phyloP scores from a whole-genome alignment of 1,140 invertebrate species.

The Brachionus plicatilis region DNA sequence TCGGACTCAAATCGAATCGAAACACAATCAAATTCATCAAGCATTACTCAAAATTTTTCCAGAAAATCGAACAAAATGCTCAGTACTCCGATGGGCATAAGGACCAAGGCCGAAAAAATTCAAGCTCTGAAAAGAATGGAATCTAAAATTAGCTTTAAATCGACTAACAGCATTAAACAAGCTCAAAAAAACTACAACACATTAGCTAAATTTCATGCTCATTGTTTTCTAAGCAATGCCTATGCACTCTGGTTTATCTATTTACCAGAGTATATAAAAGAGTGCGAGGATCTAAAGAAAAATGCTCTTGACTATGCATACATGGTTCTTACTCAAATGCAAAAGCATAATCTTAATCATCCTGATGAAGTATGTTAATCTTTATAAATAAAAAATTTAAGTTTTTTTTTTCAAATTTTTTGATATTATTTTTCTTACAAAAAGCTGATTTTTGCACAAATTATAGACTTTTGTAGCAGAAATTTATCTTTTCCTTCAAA shows the following conservation, averaged over 20 bases:
- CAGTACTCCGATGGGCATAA: constrained; percentile 15
- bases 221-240: constrained; percentile 58
- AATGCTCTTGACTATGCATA: constrained; percentile 76
- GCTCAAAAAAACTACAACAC: constrained; percentile 7
- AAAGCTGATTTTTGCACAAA: too few species aligned
- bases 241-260: constrained; percentile 93
- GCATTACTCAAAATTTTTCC: neutral
- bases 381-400: neutral
- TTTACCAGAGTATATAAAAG: constrained; percentile 70
- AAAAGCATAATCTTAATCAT: constrained; percentile 69
- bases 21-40: constrained; percentile 32
- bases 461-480: too few species aligned
- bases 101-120: constrained; percentile 24
- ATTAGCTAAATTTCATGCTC: constrained; percentile 41
- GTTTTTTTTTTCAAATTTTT: too few species aligned
- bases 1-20: constrained; percentile 16
- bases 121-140: neutral
- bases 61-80: neutral
- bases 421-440: too few species aligned
- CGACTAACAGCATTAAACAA: neutral
- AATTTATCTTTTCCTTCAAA: too few species aligned
- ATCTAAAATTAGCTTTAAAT: neutral
- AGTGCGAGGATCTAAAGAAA: constrained; percentile 62
- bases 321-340: constrained; percentile 76
- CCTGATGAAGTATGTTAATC: constrained; percentile 75